A percentile compares a stretch with the other conserved stretches of the same genome.
phyloP scores from a whole-genome alignment of 2,888 invertebrate genomes.

The Cactoblastis cactorum region DNA sequence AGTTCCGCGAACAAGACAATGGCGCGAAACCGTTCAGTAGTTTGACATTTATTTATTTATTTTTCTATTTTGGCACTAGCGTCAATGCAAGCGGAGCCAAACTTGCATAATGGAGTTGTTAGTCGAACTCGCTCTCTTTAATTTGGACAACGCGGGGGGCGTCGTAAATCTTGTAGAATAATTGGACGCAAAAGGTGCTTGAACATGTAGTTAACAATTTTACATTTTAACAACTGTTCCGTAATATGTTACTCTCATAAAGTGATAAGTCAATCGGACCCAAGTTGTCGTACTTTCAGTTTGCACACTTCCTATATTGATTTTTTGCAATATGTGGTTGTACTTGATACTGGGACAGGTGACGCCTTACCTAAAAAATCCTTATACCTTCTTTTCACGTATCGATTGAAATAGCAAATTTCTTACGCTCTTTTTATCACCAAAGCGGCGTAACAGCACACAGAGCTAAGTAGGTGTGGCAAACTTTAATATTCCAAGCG shows the following conservation, averaged over 20 bases:
- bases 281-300: neutral
- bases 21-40: conserved; percentile 27
- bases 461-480: neutral
- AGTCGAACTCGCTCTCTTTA: neutral
- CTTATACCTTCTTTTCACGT: neutral
- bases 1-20: conserved; percentile 17
- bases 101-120: conserved; percentile 18
- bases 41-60: neutral
- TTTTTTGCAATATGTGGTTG: no score
- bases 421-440: conserved; percentile 1
- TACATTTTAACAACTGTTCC: neutral
- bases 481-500: neutral
- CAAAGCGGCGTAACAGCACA: neutral
- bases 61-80: neutral
- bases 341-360: neutral
- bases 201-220: neutral
- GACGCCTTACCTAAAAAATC: neutral
- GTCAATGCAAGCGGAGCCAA: conserved; percentile 2
- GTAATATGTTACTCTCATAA: neutral
- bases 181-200: conserved; percentile 5
- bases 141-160: conserved; percentile 1
- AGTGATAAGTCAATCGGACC: neutral
- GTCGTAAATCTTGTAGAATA: neutral
- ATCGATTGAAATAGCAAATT: neutral
- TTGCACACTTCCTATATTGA: no score